Evolutionary conservation across 2,888 invertebrate genomes (phyloP), one percentile per base, ranked within the genome.

Genomic region (Acanthococcus lagerstroemiae): DNA sequence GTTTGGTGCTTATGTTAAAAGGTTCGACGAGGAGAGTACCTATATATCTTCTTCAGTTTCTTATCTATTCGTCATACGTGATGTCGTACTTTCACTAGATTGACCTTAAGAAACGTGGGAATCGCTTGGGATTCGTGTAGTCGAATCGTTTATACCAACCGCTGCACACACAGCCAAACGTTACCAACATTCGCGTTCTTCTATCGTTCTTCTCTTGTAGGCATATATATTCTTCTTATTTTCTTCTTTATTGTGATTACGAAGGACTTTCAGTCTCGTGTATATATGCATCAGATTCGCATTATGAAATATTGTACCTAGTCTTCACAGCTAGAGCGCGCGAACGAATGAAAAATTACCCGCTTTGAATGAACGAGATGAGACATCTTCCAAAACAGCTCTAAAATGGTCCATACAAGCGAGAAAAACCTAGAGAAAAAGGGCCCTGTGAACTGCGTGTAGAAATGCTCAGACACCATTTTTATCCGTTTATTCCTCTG

Each of bases 21-120:
- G 61, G 30, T 61, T 52, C 50, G 52, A 61, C 27, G 48, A 63
- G n/a, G 44, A 54, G 52, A 52, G 52, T 22, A 44, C 44, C 30
- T 44, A 22, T 63, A 44, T 48, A 63, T 63, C 63, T 61, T 61
- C 52, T 63, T 63, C 63, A 63, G 37, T 52, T 52, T 52, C 63
- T 63, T 63, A 63, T 63, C 63, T 63, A 50, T 63, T 63, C 63
- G 63, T 63, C 63, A 63, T 63, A 63, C 63, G 54, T 63, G 63
- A 63, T 63, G 63, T 63, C 63, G 63, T 63, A 63, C 63, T 63
- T 63, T 63, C 63, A 63, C 63, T 63, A 52, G 52, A 63, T 52
- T 63, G 63, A 63, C 63, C 63, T 63, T 63, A 63, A 52, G 63
- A 63, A 63, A 63, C 63, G 63, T 63, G 63, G 63, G 63, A 63